Base-by-base conservation (phyloP, 1,140 invertebrate species). In the Drosophila carrolli region DNA sequence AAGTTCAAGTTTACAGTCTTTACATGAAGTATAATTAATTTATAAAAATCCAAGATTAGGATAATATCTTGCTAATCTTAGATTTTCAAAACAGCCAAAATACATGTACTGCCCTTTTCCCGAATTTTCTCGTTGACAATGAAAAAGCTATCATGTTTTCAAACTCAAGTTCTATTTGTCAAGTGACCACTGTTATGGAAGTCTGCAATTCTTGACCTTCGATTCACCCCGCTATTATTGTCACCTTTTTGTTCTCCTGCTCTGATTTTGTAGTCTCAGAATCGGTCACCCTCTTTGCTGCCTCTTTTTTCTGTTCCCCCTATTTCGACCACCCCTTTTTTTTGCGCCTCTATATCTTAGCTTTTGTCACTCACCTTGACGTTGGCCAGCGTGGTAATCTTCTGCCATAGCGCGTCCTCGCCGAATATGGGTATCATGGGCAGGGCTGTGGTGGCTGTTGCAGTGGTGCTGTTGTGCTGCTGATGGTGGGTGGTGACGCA, bases 391-490 rank as follows among this genome's bases (percentile, higher is more conserved):
- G 82, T 91, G 51, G 91, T 91, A 47, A 92, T 92, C 74, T 92
- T 92, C 56, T 91, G 80, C 91, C 91, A 92, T 32, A 92, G 65
- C 38, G 78, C 89, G 63, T 92, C 91, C 81, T 92, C 91, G 43
- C 91, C 91, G 53, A 92, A 92, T 57, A 92, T 92, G 48, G 91
- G 88, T 53, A 92, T 92, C 85, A 92, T 91, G 78, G 84, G 85
- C 67, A 75, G 71, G 66, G 32, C 23, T 61, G 9, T 19, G 55
- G 23, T 32, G 29, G 8, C 7, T 32, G 29, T 29, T 16, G 51
- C 37, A 44, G 55, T 35, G 5, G 7, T 50, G 11, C 7, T 60
- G 23, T 58, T 61, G 14, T 38, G 40, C 5, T 46, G 44, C 29
- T 63, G 40, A 54, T 78, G 75, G 62, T 86, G 89, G 60, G 90